Conservation (phyloP, 2,888 invertebrate species). For the Thereva nobilitata region DNA sequence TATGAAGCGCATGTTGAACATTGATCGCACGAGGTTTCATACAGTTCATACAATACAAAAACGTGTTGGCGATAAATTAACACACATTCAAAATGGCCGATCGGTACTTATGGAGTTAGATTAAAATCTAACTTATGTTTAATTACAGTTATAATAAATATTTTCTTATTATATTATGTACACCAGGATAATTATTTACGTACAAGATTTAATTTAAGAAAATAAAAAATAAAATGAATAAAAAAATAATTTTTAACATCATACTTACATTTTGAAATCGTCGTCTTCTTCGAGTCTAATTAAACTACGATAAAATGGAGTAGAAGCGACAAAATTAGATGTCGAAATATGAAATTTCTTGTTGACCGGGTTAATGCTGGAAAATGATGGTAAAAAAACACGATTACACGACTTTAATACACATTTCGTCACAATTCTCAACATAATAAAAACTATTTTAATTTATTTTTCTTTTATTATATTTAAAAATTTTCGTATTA, state of each 20-base stretch:
- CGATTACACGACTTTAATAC: slow-evolving; percentile 23
- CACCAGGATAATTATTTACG: not conserved
- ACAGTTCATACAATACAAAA: too few relatives aligned
- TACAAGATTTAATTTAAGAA: not conserved
- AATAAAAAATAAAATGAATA: not conserved
- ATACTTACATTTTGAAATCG: slow-evolving; percentile 25
- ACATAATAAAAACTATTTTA: slow-evolving; percentile 14
- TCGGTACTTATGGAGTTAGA: too few relatives aligned
- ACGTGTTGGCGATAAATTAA: too few relatives aligned
- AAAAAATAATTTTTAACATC: not conserved
- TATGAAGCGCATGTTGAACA: too few relatives aligned
- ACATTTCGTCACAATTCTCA: slow-evolving; percentile 13
- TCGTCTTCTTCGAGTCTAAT: slow-evolving; percentile 17
- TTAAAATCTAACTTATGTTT: too few relatives aligned
- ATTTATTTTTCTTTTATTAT: too few relatives aligned
- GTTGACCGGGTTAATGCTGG: slow-evolving; percentile 18
- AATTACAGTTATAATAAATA: not conserved
- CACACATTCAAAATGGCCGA: too few relatives aligned
- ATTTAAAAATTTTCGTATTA: too few relatives aligned
- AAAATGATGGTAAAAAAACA: slow-evolving; percentile 4
- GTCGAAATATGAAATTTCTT: slow-evolving; percentile 18
- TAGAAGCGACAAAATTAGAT: slow-evolving; percentile 13
- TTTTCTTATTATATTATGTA: not conserved
- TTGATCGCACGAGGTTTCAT: too few relatives aligned
- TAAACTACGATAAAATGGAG: slow-evolving; percentile 10